These are phyloP conservation scores for Psilanteris sp. DNA, from an alignment of 1,140 invertebrate genomes.

Conservation along the genomic window DNA sequence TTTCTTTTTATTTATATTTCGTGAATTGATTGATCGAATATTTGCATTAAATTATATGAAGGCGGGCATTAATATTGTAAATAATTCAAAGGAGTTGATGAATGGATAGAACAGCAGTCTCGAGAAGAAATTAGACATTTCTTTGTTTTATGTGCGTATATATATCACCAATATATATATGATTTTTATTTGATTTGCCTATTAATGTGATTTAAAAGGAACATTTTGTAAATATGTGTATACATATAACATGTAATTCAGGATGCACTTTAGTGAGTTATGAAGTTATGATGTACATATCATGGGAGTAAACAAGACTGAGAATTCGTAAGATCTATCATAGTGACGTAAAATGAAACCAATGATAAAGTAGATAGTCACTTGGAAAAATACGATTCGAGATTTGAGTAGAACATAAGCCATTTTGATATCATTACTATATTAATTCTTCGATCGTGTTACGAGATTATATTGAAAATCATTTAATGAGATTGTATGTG, in stretches of 20 bases:
- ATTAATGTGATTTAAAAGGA: constrained; percentile 32
- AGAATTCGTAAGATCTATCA: constrained; percentile 41
- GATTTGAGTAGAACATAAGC: constrained; percentile 1
- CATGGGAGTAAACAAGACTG: constrained; percentile 42
- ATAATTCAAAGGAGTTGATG: too few relatives aligned
- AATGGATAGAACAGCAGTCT: too few relatives aligned
- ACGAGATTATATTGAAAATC: constrained; percentile 17
- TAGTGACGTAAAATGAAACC: constrained; percentile 43
- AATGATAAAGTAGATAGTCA: constrained; percentile 50
- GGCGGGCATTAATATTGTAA: too few relatives aligned
- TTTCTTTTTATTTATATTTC: too few relatives aligned
- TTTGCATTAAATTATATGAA: too few relatives aligned
- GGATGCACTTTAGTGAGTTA: constrained; percentile 10
- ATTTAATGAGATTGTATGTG: too few relatives aligned
- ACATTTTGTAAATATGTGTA: constrained; percentile 15
- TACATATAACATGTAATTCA: constrained; percentile 21
- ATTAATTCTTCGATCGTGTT: constrained; percentile 17
- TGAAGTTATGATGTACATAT: constrained; percentile 44
- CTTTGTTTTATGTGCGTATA: too few relatives aligned
- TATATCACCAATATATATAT: too few relatives aligned
- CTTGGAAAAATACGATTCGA: constrained; percentile 34
- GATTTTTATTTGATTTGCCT: background rate
- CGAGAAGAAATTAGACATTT: too few relatives aligned
- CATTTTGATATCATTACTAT: constrained; percentile 5
- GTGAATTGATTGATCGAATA: too few relatives aligned